phyloP scores from a whole-genome alignment of 2,113 vertebrate genomes.

The Athene noctua region DNA sequence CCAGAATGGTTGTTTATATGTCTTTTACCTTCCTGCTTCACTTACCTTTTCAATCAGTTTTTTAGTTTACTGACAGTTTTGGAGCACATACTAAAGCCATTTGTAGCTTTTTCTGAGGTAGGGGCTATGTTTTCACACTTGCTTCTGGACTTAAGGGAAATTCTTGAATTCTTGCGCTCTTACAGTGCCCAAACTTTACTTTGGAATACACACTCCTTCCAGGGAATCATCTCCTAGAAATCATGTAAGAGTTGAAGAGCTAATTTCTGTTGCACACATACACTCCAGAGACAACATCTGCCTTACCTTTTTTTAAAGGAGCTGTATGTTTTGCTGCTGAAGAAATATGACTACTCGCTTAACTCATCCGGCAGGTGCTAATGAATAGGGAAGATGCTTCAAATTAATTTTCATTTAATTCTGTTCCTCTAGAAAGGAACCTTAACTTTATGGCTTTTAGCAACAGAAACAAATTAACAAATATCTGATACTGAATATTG shows the following conservation, averaged over 20 bases:
- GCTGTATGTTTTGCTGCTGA: neutral
- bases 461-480: neutral
- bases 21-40: neutral
- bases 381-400: neutral
- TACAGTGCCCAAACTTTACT: neutral
- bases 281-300: neutral
- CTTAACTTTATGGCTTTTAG: neutral
- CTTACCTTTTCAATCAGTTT: neutral
- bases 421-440: neutral
- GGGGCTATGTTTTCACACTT: rapidly evolving
- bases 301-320: neutral
- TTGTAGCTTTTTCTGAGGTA: neutral
- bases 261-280: neutral
- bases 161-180: neutral
- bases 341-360: neutral
- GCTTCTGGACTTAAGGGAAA: neutral
- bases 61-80: neutral
- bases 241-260: neutral
- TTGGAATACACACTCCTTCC: neutral
- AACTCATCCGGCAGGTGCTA: neutral
- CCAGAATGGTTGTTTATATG: neutral
- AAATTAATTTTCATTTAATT: neutral
- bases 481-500: neutral
- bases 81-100: neutral
- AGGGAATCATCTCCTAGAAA: neutral